Conservation (phyloP, 2,797 vertebrate genomes). For the Steatocranus sp. region DNA sequence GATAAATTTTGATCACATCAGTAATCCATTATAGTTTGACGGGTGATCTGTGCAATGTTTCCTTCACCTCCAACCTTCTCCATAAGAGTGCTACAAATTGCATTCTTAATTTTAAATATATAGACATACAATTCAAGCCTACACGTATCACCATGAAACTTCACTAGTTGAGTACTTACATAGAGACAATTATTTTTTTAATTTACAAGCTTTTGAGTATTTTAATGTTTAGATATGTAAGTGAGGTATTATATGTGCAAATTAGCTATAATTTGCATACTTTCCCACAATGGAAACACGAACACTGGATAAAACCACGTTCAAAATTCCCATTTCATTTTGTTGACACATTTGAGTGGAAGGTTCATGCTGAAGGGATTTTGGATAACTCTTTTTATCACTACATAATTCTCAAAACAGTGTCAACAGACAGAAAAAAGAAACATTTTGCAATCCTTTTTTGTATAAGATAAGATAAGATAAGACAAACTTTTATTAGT, state of each 20-base stretch:
- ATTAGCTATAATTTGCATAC: background rate
- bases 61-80: background rate
- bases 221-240: background rate
- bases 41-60: background rate
- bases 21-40: background rate
- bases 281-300: background rate
- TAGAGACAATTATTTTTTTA: background rate
- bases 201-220: background rate
- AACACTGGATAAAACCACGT: background rate
- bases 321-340: background rate
- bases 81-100: background rate
- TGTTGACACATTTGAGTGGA: background rate
- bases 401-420: background rate
- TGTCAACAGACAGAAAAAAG: background rate
- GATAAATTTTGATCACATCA: background rate
- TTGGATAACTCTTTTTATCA: background rate
- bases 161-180: background rate
- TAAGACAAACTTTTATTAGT: background rate
- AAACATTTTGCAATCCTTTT: background rate
- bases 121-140: background rate
- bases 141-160: background rate
- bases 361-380: background rate
- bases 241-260: background rate
- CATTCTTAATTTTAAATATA: background rate
- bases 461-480: background rate